Percentiles rank a stretch among this genome's conserved stretches.
These are phyloP conservation scores for Acrossocheilus fasciatus DNA, from an alignment of 2,797 vertebrate genomes.

Conservation along the genomic window DNA sequence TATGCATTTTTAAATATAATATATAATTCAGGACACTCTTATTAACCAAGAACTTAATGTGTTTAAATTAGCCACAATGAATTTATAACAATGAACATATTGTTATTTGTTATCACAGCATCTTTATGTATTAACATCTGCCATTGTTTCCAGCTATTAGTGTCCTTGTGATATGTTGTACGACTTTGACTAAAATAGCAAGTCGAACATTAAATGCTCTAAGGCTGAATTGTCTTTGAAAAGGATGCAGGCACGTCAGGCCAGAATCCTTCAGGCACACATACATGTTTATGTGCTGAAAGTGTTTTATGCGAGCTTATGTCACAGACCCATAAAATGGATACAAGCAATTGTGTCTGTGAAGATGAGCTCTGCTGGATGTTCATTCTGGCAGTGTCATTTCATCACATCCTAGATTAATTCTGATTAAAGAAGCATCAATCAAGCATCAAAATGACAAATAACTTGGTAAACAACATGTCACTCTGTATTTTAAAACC, in stretches of 20 bases:
- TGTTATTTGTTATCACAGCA: not conserved
- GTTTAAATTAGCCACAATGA: not conserved
- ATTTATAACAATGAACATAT: not conserved
- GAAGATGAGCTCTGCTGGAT: not conserved
- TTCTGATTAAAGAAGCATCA: conserved; percentile 27
- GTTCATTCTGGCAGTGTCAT: conserved; percentile 25
- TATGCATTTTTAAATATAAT: not conserved
- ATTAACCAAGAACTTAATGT: not conserved
- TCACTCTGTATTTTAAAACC: conserved; percentile 20
- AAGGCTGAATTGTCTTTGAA: conserved; percentile 34
- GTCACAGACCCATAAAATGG: conserved; percentile 5
- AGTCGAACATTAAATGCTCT: not conserved
- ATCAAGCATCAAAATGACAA: conserved; percentile 20
- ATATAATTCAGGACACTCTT: not conserved
- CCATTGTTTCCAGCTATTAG: conserved; percentile 22
- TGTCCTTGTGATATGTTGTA: not conserved
- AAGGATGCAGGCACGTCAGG: not conserved
- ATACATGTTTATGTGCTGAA: not conserved
- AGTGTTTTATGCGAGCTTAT: not conserved
- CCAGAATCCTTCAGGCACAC: conserved; percentile 6
- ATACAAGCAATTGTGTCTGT: conserved; percentile 5
- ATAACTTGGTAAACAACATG: not conserved
- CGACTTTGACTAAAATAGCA: conserved; percentile 28
- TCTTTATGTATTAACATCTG: not conserved
- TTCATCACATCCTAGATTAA: conserved; percentile 16